Evolutionary conservation across 2,113 vertebrate genomes (phyloP).

Genomic region (Mormoops blainvillei): DNA sequence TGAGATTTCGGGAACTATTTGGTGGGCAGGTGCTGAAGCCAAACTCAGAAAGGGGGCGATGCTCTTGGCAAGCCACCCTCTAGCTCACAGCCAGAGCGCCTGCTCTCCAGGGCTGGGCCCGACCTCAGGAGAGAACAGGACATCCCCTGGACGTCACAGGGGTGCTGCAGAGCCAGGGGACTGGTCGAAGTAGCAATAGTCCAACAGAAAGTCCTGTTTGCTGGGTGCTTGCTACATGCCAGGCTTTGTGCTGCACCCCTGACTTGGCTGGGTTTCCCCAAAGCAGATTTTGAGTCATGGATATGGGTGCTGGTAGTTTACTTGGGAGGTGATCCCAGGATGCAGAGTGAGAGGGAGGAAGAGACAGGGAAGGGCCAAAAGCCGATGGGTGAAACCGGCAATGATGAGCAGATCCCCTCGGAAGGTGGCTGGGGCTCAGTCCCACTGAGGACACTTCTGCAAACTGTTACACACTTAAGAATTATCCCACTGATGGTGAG

Average conservation of each 20-base stretch:
- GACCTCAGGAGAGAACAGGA: neutral
- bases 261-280: neutral
- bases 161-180: neutral
- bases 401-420: neutral
- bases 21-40: neutral
- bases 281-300: neutral
- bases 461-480: neutral
- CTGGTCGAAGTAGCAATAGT: neutral
- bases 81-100: neutral
- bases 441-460: neutral
- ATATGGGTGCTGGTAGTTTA: neutral
- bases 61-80: neutral
- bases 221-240: neutral
- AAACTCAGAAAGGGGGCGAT: neutral
- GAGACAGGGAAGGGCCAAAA: neutral
- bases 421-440: neutral
- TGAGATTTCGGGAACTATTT: neutral
- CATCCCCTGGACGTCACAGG: neutral
- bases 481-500: neutral
- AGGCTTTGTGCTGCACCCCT: neutral
- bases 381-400: neutral
- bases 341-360: neutral
- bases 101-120: neutral
- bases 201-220: neutral
- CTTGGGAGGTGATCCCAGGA: neutral